phyloP scores from a whole-genome alignment of 2,113 vertebrate genomes.

The Erythrolamprus reginae region DNA sequence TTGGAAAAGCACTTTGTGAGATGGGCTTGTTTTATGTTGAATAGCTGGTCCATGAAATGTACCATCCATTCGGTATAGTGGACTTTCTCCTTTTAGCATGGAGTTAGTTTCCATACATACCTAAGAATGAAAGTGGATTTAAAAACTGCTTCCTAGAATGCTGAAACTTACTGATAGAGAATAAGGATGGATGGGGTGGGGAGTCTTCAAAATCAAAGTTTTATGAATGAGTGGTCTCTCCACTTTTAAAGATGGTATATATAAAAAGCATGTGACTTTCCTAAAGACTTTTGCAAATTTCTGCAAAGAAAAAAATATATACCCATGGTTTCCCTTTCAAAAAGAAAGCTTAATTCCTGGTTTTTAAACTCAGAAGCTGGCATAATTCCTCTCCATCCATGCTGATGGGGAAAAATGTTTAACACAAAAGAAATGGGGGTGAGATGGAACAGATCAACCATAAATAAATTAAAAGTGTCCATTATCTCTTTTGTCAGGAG shows the following conservation, averaged over 20 bases:
- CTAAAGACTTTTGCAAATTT: background rate
- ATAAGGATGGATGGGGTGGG: background rate
- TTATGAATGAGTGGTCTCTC: background rate
- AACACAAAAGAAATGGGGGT: background rate
- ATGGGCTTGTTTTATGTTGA: background rate
- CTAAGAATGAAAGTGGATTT: background rate
- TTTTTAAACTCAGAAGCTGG: background rate
- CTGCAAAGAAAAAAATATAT: background rate
- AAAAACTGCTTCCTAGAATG: background rate
- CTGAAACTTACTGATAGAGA: background rate
- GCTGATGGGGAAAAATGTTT: background rate
- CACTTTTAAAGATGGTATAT: background rate
- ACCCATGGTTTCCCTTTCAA: background rate
- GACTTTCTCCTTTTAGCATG: background rate
- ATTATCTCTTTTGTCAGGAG: background rate
- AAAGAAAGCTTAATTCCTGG: background rate
- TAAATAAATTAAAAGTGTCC: background rate
- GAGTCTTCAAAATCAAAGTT: background rate
- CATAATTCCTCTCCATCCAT: background rate
- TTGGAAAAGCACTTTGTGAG: background rate
- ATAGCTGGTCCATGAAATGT: background rate
- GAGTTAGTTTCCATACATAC: background rate
- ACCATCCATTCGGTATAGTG: background rate
- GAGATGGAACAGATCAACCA: background rate
- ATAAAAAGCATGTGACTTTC: background rate